Evolutionary conservation across 2,888 invertebrate genomes (phyloP), one percentile per base, ranked within the genome.

Genomic region (Mesorhabditis belari): DNA sequence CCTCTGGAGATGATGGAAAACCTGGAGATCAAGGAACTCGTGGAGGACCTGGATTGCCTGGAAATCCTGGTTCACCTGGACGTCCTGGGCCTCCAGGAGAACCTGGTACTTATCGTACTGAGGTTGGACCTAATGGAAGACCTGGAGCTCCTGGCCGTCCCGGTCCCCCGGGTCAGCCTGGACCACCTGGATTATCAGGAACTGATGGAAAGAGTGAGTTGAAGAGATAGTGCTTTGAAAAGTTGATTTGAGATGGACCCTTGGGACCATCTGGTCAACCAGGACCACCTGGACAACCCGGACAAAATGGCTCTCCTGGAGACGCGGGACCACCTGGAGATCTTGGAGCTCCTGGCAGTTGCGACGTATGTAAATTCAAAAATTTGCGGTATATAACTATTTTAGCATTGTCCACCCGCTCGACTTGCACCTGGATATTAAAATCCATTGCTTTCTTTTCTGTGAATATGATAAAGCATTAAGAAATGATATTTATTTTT

Each of bases 11-110:
- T 27, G 76, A 79, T 55, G 77, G 76, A 60, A 75, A 77, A 58
- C 76, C 78, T 26, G 74, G 74, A 66, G 77, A 78, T 59, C 78
- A 76, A 58, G 78, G 78, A 64, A 67, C 74, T 21, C 71, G 76
- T 81, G 90, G 90, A 44, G 90, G 90, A 80, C 88, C 90, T 0
- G 90, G 90, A 23, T 85, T 81, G 6, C 80, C 82, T 49, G 83
- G 83, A 19, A 87, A 74, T 35, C 72, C 78, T 24, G 79, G 79
- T 58, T 73, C 73, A 21, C 69, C 73, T 19, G 79, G 79, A 51
- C 65, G 73, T 19, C 69, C 71, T 24, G 79, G 79, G 62, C 74
- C 77, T 49, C 77, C 77, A 25, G 79, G 79, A 63, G 79, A 80
- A 57, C 79, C 79, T 28, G 79, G 79, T 65, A 71, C 60, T 25